Conservation (phyloP, 1,140 invertebrate genomes). For the Saccostrea echinata region DNA sequence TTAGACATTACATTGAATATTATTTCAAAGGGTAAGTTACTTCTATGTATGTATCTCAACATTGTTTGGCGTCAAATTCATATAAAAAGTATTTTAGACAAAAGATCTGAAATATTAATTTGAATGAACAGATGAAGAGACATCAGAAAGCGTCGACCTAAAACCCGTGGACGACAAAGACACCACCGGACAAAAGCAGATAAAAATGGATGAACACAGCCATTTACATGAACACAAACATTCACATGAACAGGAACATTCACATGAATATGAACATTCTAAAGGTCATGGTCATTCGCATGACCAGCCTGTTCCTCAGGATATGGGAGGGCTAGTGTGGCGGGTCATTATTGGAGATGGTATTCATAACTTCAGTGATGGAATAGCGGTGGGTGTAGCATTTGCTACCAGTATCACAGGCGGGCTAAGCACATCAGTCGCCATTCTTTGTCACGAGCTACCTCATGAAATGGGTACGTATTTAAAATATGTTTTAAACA, state of each 20-base stretch:
- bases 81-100: too few species aligned
- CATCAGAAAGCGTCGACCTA: background rate
- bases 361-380: slow-evolving; percentile 82
- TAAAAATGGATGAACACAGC: background rate
- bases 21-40: background rate
- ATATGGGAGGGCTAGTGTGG: slow-evolving; percentile 65
- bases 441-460: slow-evolving; percentile 82
- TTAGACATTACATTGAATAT: background rate
- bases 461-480: slow-evolving; percentile 81
- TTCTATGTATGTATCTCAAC: background rate
- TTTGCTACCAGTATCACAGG: slow-evolving; percentile 62
- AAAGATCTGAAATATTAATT: too few species aligned
- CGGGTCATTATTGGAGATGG: slow-evolving; percentile 81
- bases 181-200: background rate
- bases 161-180: background rate
- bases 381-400: slow-evolving; percentile 81
- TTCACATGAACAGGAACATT: background rate
- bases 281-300: slow-evolving; percentile 38
- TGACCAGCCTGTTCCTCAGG: slow-evolving; percentile 36
- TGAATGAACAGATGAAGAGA: background rate
- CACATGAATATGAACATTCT: background rate
- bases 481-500: too few species aligned
- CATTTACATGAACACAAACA: background rate
- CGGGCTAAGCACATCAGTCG: slow-evolving; percentile 80
- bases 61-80: too few species aligned